These are phyloP conservation scores for Lochmaea capreae DNA, from an alignment of 2,888 invertebrate species.

Conservation along the genomic window DNA sequence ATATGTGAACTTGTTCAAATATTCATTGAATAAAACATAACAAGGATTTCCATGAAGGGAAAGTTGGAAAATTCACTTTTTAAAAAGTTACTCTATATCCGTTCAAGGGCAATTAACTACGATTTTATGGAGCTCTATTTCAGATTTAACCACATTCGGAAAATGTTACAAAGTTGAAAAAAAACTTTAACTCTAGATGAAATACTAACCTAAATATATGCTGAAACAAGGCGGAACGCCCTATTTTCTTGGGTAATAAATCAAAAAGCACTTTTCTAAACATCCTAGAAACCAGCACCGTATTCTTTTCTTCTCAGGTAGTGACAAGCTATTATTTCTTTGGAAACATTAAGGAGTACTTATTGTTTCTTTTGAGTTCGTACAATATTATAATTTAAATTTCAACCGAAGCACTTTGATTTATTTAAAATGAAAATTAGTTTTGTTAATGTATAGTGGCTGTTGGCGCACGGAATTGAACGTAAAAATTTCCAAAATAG, in stretches of 20 bases:
- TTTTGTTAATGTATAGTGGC: too few species aligned
- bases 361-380: not conserved
- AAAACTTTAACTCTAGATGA: not conserved
- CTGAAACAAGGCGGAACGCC: slow-evolving; percentile 20
- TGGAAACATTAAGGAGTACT: not conserved
- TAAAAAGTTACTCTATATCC: not conserved
- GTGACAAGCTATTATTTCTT: not conserved
- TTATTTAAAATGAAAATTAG: too few species aligned
- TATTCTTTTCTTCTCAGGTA: not conserved
- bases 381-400: not conserved
- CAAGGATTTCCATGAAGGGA: too few species aligned
- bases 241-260: slow-evolving; percentile 34
- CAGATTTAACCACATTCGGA: not conserved
- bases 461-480: too few species aligned
- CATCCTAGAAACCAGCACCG: slow-evolving; percentile 16
- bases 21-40: too few species aligned
- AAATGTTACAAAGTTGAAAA: slow-evolving; percentile 14
- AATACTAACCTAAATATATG: slow-evolving; percentile 29
- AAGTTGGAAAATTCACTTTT: too few species aligned
- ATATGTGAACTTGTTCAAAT: too few species aligned
- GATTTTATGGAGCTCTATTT: not conserved
- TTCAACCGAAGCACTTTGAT: not conserved
- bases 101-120: not conserved
- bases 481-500: too few species aligned
- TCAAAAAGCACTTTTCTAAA: slow-evolving; percentile 29